These are phyloP conservation scores for Drosophila sp. DNA, from an alignment of 1,140 invertebrate species.

Conservation along the genomic window DNA sequence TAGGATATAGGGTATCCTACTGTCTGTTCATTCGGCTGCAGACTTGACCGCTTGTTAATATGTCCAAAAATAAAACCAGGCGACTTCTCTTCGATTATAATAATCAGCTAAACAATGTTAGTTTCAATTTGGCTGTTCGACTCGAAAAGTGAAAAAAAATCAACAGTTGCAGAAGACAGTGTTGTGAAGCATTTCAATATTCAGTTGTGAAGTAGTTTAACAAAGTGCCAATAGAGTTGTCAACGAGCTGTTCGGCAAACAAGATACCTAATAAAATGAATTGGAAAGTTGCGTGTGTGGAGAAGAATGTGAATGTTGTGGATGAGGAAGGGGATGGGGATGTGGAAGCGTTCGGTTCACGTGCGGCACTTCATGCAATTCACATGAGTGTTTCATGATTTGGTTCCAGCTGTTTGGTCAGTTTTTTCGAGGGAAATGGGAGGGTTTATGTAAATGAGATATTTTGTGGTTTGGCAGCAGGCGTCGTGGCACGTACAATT, in stretches of 20 bases:
- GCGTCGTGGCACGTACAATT: constrained; percentile 62
- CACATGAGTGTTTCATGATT: constrained; percentile 67
- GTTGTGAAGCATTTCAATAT: not conserved
- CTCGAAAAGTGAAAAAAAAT: not conserved
- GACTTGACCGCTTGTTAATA: no score
- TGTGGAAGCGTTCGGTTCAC: constrained; percentile 38
- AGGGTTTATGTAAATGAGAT: constrained; percentile 74
- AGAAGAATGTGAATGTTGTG: constrained; percentile 7
- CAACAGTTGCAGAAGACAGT: not conserved
- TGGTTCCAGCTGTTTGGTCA: constrained; percentile 61
- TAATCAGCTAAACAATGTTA: not conserved
- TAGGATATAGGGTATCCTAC: no score
- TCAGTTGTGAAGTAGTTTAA: constrained; percentile 31
- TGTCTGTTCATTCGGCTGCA: no score
- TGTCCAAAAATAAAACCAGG: not conserved
- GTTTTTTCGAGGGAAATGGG: constrained; percentile 29
- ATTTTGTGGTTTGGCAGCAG: constrained; percentile 63
- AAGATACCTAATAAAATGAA: constrained; percentile 66
- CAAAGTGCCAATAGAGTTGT: constrained; percentile 42
- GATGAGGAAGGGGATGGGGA: constrained; percentile 10
- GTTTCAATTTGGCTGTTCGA: not conserved
- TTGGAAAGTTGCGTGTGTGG: constrained; percentile 57
- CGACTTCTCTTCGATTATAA: not conserved
- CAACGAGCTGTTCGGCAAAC: constrained; percentile 40
- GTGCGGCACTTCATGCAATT: constrained; percentile 76